Evolutionary conservation across 1,140 invertebrate species (phyloP).

Genomic region (Micrasema minimum): DNA sequence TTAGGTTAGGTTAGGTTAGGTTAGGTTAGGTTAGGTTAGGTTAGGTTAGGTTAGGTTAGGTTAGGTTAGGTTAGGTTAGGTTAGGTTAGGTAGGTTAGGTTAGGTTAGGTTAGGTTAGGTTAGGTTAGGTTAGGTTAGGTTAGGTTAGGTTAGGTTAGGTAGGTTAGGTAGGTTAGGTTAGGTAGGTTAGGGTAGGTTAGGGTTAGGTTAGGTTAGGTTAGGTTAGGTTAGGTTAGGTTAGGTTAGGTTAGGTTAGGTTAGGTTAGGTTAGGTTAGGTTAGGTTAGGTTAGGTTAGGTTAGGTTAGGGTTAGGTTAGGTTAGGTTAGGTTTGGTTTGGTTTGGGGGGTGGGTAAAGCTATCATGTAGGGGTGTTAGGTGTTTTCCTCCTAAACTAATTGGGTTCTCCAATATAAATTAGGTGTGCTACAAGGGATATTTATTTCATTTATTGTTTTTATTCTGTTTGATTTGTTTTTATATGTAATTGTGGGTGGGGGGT

Average conservation of each 20-base stretch:
- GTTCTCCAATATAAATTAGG: no score
- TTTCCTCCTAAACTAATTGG: no score
- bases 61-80: no score
- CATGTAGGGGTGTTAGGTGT: no score
- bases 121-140: conserved; percentile 38
- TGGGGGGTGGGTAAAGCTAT: conserved; percentile 56
- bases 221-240: conserved; percentile 43
- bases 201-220: conserved; percentile 47
- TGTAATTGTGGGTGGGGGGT: no score
- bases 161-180: neutral
- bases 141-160: conserved; percentile 17
- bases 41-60: conserved; percentile 31
- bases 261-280: conserved; percentile 57
- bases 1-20: conserved; percentile 39
- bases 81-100: conserved; percentile 36
- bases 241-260: conserved; percentile 55
- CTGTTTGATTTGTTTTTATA: no score
- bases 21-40: conserved; percentile 53
- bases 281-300: conserved; percentile 57
- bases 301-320: conserved; percentile 54
- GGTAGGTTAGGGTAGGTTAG: no score
- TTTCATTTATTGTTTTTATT: no score
- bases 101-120: conserved; percentile 48
- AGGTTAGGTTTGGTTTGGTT: conserved; percentile 20
- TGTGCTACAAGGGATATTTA: no score